phyloP scores from a whole-genome alignment of 2,797 vertebrate genomes.

The Distichodus sexfasciatus region DNA sequence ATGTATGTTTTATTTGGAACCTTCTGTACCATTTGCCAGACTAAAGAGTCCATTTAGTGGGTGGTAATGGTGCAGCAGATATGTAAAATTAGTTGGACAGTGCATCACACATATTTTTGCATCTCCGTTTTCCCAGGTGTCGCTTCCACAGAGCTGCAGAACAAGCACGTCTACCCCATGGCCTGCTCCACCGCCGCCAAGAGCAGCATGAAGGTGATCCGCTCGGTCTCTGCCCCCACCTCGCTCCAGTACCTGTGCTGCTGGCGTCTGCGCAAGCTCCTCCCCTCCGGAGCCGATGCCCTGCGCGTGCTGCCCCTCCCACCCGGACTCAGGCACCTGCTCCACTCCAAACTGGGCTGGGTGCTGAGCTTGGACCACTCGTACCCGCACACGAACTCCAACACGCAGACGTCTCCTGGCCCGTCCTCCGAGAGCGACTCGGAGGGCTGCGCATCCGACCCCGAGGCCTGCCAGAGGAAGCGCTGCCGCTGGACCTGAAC shows the following conservation, averaged over 20 bases:
- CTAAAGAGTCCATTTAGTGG: too few species aligned
- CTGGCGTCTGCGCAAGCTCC: constrained; percentile 88
- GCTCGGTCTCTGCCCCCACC: constrained; percentile 86
- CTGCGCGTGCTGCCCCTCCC: constrained; percentile 90
- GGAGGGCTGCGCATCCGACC: constrained; percentile 75
- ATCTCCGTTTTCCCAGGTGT: constrained; percentile 80
- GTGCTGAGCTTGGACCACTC: constrained; percentile 85
- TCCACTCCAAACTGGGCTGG: constrained; percentile 95
- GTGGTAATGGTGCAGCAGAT: too few species aligned
- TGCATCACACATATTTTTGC: not conserved
- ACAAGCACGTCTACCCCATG: constrained; percentile 92
- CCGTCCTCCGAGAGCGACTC: constrained; percentile 75
- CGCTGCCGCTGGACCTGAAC: constrained; percentile 91
- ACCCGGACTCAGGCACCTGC: constrained; percentile 90
- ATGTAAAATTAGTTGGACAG: too few species aligned
- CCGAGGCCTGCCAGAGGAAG: constrained; percentile 86
- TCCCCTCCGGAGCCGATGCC: constrained; percentile 83
- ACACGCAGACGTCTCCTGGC: constrained; percentile 44
- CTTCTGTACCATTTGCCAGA: too few species aligned
- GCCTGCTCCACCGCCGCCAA: constrained; percentile 95
- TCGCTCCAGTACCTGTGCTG: constrained; percentile 96
- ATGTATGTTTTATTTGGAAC: too few species aligned
- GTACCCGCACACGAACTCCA: constrained; percentile 45
- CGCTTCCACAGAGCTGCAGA: constrained; percentile 88
- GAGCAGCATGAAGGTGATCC: constrained; percentile 98